These are phyloP conservation scores for Ellobius talpinus DNA, from an alignment of 2,113 vertebrate species.

Conservation along the genomic window DNA sequence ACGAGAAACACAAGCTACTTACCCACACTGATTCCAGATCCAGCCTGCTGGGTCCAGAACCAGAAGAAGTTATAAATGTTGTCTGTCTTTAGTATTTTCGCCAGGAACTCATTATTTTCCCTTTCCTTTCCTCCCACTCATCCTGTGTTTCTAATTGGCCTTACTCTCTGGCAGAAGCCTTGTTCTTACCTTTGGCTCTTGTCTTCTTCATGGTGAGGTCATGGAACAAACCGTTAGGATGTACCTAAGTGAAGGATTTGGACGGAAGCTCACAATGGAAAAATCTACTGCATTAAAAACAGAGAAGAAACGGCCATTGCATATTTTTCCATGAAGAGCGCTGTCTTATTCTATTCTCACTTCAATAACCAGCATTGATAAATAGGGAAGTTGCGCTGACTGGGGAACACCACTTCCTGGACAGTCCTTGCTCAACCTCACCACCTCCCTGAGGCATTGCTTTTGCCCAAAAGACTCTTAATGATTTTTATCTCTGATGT, in stretches of 20 bases:
- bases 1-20: neutral
- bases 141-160: neutral
- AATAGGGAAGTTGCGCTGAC: neutral
- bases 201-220: slow-evolving; percentile 38
- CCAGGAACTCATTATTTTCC: slow-evolving; percentile 3
- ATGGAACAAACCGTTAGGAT: neutral
- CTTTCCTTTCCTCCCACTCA: neutral
- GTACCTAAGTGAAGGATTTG: slow-evolving; percentile 38
- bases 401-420: neutral
- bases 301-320: neutral
- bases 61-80: neutral
- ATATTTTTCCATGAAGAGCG: neutral
- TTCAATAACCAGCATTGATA: slow-evolving; percentile 33
- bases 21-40: neutral
- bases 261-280: slow-evolving; percentile 20
- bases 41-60: slow-evolving; percentile 11
- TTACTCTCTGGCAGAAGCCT: neutral
- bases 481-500: neutral
- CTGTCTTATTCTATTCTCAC: slow-evolving; percentile 43
- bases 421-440: neutral
- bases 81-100: neutral
- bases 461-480: neutral
- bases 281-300: neutral
- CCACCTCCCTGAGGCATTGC: neutral
- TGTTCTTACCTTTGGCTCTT: slow-evolving; percentile 7